These are phyloP conservation scores for Crenuchus spilurus DNA, from an alignment of 2,797 vertebrate genomes.

Conservation along the genomic window DNA sequence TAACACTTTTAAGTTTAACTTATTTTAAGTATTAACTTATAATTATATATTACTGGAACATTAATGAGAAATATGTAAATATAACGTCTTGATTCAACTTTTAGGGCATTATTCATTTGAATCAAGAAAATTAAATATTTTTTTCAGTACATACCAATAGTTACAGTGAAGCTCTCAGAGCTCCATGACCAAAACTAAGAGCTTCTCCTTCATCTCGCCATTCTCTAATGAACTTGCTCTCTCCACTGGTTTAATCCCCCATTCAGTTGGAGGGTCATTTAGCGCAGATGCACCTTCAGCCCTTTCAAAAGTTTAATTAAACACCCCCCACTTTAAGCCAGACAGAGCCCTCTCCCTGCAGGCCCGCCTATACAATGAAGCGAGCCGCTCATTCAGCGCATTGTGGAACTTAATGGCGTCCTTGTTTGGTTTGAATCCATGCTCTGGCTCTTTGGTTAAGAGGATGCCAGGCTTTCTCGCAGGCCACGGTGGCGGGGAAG, in stretches of 20 bases:
- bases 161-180: conserved; percentile 13
- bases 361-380: conserved; percentile 48
- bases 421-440: conserved; percentile 62
- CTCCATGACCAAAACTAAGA: conserved; percentile 19
- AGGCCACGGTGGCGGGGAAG: conserved; percentile 41
- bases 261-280: conserved; percentile 63
- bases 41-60: no score
- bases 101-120: no score
- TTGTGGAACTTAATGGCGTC: conserved; percentile 61
- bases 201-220: conserved; percentile 33
- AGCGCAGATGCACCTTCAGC: conserved; percentile 61
- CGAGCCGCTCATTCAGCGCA: conserved; percentile 44
- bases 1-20: no score
- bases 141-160: conserved; percentile 37
- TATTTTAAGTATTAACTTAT: no score
- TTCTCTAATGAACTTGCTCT: conserved; percentile 57
- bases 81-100: no score
- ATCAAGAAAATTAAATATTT: no score
- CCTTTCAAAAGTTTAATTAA: conserved; percentile 66
- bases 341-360: conserved; percentile 48
- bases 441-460: conserved; percentile 43
- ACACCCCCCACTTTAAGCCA: conserved; percentile 58
- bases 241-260: conserved; percentile 60
- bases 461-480: conserved; percentile 51
- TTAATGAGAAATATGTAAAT: no score